Evolutionary conservation across 2,888 invertebrate species (phyloP).

Genomic region (Clivina fossor): DNA sequence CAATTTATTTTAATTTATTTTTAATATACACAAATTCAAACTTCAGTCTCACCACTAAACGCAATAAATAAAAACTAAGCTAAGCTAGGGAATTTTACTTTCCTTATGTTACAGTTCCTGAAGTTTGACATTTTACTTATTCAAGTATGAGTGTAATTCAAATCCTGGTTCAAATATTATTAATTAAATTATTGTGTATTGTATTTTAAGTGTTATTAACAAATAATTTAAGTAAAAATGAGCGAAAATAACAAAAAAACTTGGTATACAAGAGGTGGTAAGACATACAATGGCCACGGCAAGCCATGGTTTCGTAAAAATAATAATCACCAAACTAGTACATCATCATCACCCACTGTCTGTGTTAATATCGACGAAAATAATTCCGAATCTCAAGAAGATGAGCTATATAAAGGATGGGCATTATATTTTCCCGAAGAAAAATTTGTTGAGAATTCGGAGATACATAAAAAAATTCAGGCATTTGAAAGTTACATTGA

Average conservation of each 20-base stretch:
- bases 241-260: slow-evolving; percentile 1
- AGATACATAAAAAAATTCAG: slow-evolving; percentile 56
- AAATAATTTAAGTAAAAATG: slow-evolving; percentile 12
- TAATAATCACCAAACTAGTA: slow-evolving; percentile 2
- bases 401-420: slow-evolving; percentile 21
- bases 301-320: slow-evolving; percentile 21
- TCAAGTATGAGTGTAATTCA: too few species aligned
- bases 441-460: slow-evolving; percentile 56
- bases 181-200: background rate
- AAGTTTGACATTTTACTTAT: too few species aligned
- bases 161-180: slow-evolving; percentile 8
- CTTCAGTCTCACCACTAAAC: slow-evolving; percentile 6
- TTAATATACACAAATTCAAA: slow-evolving; percentile 4
- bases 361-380: slow-evolving; percentile 5
- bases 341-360: slow-evolving; percentile 1
- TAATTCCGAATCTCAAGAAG: too few species aligned
- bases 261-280: slow-evolving; percentile 21
- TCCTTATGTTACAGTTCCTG: background rate
- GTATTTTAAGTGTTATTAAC: background rate
- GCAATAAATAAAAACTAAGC: slow-evolving; percentile 3
- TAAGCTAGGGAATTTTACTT: background rate
- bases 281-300: slow-evolving; percentile 6
- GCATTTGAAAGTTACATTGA: slow-evolving; percentile 60
- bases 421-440: slow-evolving; percentile 72
- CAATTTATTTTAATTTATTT: background rate